These are phyloP conservation scores for Hemicordylus capensis DNA, from an alignment of 2,113 vertebrate genomes.

Conservation along the genomic window DNA sequence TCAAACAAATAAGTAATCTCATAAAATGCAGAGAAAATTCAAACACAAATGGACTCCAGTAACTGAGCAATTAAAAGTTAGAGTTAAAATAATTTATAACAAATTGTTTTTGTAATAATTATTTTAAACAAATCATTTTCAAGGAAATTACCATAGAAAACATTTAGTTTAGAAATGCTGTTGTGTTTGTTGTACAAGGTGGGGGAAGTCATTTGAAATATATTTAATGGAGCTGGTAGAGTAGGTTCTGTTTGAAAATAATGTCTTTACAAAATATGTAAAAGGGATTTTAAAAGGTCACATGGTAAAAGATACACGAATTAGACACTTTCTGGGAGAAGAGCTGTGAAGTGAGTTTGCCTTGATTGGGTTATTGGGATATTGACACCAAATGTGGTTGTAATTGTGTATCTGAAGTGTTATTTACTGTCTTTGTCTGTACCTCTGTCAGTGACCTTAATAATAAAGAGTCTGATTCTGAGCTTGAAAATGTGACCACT, in stretches of 20 bases:
- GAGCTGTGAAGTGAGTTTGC: conserved; percentile 35
- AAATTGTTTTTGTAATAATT: too few species aligned
- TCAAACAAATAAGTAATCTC: too few species aligned
- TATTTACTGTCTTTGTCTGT: too few species aligned
- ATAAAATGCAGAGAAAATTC: too few species aligned
- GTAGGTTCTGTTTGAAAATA: conserved; percentile 56
- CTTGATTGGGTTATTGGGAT: too few species aligned
- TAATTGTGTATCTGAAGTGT: too few species aligned
- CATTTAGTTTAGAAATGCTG: conserved; percentile 56
- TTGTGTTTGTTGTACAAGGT: conserved; percentile 25
- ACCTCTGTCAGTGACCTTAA: too few species aligned
- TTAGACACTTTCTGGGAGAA: conserved; percentile 47
- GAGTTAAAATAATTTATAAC: too few species aligned
- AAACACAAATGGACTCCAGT: too few species aligned
- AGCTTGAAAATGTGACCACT: neutral
- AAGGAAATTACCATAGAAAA: conserved; percentile 51
- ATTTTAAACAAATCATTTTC: neutral
- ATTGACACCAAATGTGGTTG: too few species aligned
- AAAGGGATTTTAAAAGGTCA: conserved; percentile 63
- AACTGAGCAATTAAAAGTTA: too few species aligned
- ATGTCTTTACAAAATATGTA: conserved; percentile 45
- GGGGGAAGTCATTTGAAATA: conserved; percentile 29
- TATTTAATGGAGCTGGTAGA: conserved; percentile 40
- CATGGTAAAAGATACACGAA: conserved; percentile 49
- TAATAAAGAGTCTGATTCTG: too few species aligned